Conservation (phyloP, 2,113 vertebrate species). For the Salminus brasiliensis region DNA sequence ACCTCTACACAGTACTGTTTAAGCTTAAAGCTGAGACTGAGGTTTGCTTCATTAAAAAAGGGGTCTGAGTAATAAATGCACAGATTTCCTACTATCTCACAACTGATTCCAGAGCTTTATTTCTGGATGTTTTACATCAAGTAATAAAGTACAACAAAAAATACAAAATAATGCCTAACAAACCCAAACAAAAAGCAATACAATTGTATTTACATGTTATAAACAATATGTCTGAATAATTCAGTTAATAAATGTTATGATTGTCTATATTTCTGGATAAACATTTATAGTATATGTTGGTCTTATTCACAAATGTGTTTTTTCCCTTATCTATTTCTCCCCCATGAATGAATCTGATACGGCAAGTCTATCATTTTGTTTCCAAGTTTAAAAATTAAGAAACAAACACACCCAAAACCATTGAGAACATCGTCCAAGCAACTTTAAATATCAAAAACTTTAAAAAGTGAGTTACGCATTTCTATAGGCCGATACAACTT, state of each 20-base stretch:
- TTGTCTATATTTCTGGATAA: constrained; percentile 92
- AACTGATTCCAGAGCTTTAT: constrained; percentile 96
- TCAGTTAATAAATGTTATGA: constrained; percentile 91
- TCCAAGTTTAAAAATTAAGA: constrained; percentile 46
- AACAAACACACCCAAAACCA: constrained; percentile 5
- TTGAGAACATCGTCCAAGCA: constrained; percentile 6
- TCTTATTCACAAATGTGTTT: constrained; percentile 76
- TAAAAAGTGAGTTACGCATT: not conserved
- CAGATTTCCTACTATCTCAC: constrained; percentile 10
- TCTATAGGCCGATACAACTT: constrained; percentile 14
- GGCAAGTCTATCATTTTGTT: constrained; percentile 59
- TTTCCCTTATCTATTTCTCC: constrained; percentile 57
- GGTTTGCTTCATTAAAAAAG: too few species aligned
- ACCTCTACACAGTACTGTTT: too few species aligned
- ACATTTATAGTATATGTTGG: constrained; percentile 76
- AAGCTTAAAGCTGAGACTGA: too few species aligned
- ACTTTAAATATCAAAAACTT: not conserved
- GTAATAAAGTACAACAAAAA: constrained; percentile 99
- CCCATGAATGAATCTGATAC: constrained; percentile 54
- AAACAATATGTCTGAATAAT: constrained; percentile 93
- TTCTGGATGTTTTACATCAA: constrained; percentile 99
- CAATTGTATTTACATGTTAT: constrained; percentile 97
- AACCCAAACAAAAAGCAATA: constrained; percentile 68
- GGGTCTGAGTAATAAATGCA: not conserved
- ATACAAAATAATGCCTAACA: constrained; percentile 99